Base-by-base conservation (phyloP, 1,140 invertebrate genomes). In the Drosophila ercepeae region DNA sequence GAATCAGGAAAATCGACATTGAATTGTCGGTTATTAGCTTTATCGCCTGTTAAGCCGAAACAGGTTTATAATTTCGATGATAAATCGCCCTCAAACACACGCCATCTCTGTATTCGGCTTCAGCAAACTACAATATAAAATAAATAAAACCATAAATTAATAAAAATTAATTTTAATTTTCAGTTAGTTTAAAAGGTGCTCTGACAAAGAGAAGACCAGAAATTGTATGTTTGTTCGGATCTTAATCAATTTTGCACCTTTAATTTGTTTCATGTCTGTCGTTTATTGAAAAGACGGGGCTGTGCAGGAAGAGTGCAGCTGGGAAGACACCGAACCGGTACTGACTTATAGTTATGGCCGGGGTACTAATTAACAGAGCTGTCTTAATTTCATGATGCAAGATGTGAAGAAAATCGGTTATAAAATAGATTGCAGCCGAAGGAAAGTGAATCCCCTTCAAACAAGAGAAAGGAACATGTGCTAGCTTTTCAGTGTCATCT, bases 231-330 rank as follows among this genome's bases (percentile, higher is more conserved):
- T 58, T 54, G 52, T 5, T 16, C 18, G 23, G 44, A 64, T 53
- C 53, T 53, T 86, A 75, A 84, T 79, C 58, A 86, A 79, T 72
- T 86, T 75, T 60, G 41, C 79, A 84, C 79, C 75, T 84, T 74
- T 77, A 49, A 67, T 68, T 81, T 63, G 68, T 39, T 51, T 32
- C 6, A 51, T 19, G 60, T 64, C 36, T 39, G 36, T 14, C 23
- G 18, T 8, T 42, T 8, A 46, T 23, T 27, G 36, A 27, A 53
- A 25, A 53, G 13, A 39, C n/a, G 21, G 4, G 4, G 21, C 21
- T 21, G n/a, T 61, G 23, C 57, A 61, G 60, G 39, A 67, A 68
- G 11, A 44, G 7, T 21, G 13, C 29, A 13, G 44, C 11, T 18
- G 23, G 44, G 11, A 14, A 46, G 14, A n/a, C 44, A 8, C 9